These are phyloP conservation scores for Synanthedon tipuliformis DNA, from an alignment of 2,888 invertebrate species.

Conservation along the genomic window DNA sequence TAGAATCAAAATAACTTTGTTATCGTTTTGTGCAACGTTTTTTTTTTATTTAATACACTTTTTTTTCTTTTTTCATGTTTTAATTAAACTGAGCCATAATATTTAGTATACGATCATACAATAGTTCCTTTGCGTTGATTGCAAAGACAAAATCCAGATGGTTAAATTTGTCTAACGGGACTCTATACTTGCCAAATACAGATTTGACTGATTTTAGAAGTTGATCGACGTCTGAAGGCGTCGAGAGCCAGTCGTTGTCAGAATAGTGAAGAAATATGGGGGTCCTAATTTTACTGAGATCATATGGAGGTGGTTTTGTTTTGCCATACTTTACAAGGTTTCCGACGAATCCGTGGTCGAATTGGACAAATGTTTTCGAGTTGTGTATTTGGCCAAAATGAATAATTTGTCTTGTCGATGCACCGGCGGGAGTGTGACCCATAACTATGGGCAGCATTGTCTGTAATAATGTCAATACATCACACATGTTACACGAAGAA, in stretches of 20 bases:
- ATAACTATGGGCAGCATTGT: conserved; percentile 62
- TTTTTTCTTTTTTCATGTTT: background rate
- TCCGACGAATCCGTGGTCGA: conserved; percentile 51
- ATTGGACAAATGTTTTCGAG: conserved; percentile 57
- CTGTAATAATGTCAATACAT: conserved; percentile 26
- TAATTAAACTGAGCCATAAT: conserved; percentile 46
- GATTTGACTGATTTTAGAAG: conserved; percentile 47
- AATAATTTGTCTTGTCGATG: conserved; percentile 57
- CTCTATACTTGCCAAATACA: conserved; percentile 54
- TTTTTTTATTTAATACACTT: background rate
- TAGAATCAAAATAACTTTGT: no score
- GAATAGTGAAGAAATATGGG: conserved; percentile 65
- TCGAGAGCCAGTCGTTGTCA: conserved; percentile 64
- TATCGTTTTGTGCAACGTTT: background rate
- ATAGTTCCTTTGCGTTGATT: conserved; percentile 65
- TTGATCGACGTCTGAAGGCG: conserved; percentile 49
- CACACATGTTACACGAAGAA: no score
- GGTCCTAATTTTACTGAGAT: conserved; percentile 46
- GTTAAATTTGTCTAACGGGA: conserved; percentile 56
- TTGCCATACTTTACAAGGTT: conserved; percentile 59
- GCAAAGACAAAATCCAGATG: conserved; percentile 72
- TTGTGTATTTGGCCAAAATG: conserved; percentile 63
- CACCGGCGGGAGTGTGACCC: conserved; percentile 64
- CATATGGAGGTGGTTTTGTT: conserved; percentile 59
- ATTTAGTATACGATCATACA: conserved; percentile 66